Base-by-base conservation (phyloP, 2,888 invertebrate genomes). In the Allophyes oxyacanthae region DNA sequence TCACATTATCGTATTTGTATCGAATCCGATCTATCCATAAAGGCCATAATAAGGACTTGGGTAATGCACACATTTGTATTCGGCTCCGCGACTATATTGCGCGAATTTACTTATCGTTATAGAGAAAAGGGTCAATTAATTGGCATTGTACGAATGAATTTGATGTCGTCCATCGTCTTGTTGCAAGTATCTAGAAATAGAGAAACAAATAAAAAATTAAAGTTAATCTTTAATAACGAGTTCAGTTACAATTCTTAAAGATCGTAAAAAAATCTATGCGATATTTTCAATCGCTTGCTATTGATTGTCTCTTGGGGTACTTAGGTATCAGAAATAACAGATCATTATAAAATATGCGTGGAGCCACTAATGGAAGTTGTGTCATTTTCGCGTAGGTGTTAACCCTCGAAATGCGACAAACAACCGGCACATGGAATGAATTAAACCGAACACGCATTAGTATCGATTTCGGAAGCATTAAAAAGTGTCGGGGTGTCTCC, bases 381-480 rank as follows among this genome's bases (percentile, higher is more conserved):
- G 15, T 36, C 26, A 44, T 40, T 58, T 30, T 46, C 11, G n/a
- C 11, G 41, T 38, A 54, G 66, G 66, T 66, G 71, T 70, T 57
- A 70, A 68, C 58, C 73, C 73, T 55, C 53, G 37, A 54, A 52
- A 58, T 38, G 40, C 53, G 59, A 64, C 64, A 66, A 72, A 72
- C 58, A 70, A 67, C 51, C 55, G 43, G 43, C 56, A 56, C 50
- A 66, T 63, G 55, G 78, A 78, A 83, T 81, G 77, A 80, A 83
- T 82, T 81, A 82, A 73, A 78, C 70, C 62, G 42, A 73, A 79
- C 83, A 86, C 83, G 83, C 86, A 87, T 91, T 88, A 86, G 85
- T 89, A 91, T 91, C 87, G 92, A 90, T 91, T 89, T 86, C 72
- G 84, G 79, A 81, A 83, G 77, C 88, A 86, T 90, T 91, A 91